Base-by-base conservation (phyloP, 2,888 invertebrate genomes). In the Torymus texanus region DNA sequence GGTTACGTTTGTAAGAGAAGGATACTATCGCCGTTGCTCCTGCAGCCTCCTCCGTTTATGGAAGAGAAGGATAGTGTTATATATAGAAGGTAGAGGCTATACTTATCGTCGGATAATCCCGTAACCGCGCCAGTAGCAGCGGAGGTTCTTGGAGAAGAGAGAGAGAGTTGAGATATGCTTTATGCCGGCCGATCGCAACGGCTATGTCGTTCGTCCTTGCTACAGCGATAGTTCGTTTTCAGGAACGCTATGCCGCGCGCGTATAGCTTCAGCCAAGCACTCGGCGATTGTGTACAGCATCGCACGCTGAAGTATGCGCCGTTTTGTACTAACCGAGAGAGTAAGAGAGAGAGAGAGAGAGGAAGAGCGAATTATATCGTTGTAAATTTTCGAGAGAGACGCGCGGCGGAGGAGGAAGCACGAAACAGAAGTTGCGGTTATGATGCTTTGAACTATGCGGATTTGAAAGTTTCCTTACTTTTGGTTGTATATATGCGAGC, bases 131-230 rank as follows among this genome's bases (percentile, higher is more conserved):
- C 41, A 8, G 1, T 1, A 21, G 41, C 41, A 41, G 5, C 41
- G 41, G 41, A 41, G 41, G 41, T 41, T 41, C 41, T 41, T 41
- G 8, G n/a, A 18, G 11, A 29, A 56, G 63, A n/a, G 63, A 51
- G 50, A 61, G 21, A 53, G 65, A 78, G 67, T 73, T 78, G 21
- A 55, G 73, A 78, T 73, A 78, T 74, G 68, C 73, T 78, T 78
- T 78, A 78, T 68, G 62, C 41, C 58, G n/a, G 18, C 50, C 14
- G 24, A n/a, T n/a, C 12, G 24, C 13, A 55, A 29, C 29, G 55
- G 55, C 70, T 70, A 70, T 70, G 61, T 41, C 41, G 41, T 41
- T 41, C 51, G 59, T 29, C 10, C 16, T 12, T n/a, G 11, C 55
- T 3, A 13, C 2, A 21, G 41, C 59, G 18, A 50, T 61, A 41